Base-by-base conservation (phyloP, 2,113 vertebrate genomes). In the Ardeotis arabs region DNA sequence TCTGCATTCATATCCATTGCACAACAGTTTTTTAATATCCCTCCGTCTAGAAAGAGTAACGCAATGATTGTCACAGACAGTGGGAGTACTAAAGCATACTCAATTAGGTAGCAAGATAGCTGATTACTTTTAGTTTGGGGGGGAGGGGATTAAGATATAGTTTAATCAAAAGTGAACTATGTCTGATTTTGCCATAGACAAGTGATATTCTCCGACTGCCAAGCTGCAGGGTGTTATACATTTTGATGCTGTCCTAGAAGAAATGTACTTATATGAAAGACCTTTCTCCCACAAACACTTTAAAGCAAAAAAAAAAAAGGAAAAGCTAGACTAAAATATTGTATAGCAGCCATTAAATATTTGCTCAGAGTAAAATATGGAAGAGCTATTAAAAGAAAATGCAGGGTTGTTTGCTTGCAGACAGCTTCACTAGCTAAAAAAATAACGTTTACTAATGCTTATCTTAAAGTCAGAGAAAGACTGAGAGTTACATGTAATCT, bases 1-100 rank as follows among this genome's bases (percentile, higher is more conserved):
- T 97, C 96, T 96, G 92, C 97, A 98, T 98, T 98, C 97, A 98
- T 98, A 98, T 97, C 97, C 95, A 96, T 87, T 94, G 89, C 94
- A 97, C 96, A 96, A 97, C 80, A 97, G 92, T 97, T 97, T 94
- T 98, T 97, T 97, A 98, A 98, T 98, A 98, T 97, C 79, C 70
- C 45, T 88, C 94, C 88, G 88, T 92, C 96, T 97, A 97, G 96
- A 97, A 97, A 97, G 96, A 97, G 92, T 68, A 98, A 96, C 94
- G 89, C 73, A 82, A 47, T 97, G 88, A 93, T 97, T 96, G 80
- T 95, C 94, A 95, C 80, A 96, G 94, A 93, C 84, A 92, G 74
- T 89, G 90, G 88, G 90, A 95, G 90, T 93, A 95, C 82, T 84
- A 95, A 97, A 98, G 88, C 35, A 73, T 95, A 95, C 96, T 97